A percentile compares a stretch with the other conserved stretches of the same genome.
Conservation (phyloP, 2,113 vertebrate species). For the Plectropomus leopardus region DNA sequence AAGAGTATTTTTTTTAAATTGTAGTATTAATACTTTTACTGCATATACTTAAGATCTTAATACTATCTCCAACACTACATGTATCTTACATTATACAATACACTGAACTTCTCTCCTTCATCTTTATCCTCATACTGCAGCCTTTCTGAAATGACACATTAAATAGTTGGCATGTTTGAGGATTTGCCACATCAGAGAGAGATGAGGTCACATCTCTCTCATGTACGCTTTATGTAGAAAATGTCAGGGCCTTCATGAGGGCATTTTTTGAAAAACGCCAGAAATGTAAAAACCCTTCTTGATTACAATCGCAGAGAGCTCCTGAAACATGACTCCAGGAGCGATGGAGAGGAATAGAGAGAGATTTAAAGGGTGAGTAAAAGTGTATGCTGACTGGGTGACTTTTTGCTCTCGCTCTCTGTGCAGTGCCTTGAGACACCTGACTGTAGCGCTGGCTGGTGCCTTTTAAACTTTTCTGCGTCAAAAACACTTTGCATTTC, state of each 20-base stretch:
- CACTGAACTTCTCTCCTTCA: not conserved
- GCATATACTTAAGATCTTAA: not conserved
- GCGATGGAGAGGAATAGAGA: slow-evolving; percentile 49
- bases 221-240: slow-evolving; percentile 7
- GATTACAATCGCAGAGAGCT: slow-evolving; percentile 72
- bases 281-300: slow-evolving; percentile 56
- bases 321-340: slow-evolving; percentile 62
- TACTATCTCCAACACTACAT: not conserved
- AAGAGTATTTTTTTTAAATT: not conserved
- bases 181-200: not conserved
- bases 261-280: slow-evolving; percentile 28
- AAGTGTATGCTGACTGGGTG: slow-evolving; percentile 65
- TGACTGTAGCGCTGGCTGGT: slow-evolving; percentile 55
- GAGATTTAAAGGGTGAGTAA: slow-evolving; percentile 75
- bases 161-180: not conserved
- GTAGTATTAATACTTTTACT: not conserved
- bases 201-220: slow-evolving; percentile 23
- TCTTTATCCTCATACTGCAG: not conserved
- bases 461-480: slow-evolving; percentile 49
- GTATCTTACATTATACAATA: not conserved
- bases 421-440: slow-evolving; percentile 49
- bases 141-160: not conserved
- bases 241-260: slow-evolving; percentile 20
- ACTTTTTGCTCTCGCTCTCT: slow-evolving; percentile 35
- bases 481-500: slow-evolving; percentile 29